Evolutionary conservation across 30 jellyfish, hydroid and myxozoan genomes (phyloP), one percentile per base, ranked within the genome.

Genomic region (Cassiopea xamachana): DNA sequence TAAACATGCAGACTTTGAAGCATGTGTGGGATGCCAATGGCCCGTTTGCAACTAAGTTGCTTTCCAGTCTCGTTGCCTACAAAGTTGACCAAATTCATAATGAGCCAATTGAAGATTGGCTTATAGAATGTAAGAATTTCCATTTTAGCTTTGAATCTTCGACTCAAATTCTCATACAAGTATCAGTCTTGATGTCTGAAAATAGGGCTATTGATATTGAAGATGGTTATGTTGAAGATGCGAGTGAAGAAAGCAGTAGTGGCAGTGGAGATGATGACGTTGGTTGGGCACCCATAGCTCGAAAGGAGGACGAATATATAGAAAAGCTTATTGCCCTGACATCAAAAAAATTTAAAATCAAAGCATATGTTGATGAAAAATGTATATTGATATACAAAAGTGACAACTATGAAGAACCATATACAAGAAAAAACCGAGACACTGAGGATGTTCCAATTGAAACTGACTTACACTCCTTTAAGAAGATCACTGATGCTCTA

Each of bases 311-410:
- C 49, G 92, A 85, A 48, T 76, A 85, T 73, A 58, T 85, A 68
- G 77, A 51, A 68, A 73, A 73, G 49, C 69, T 85, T 12, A 71
- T 85, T 1, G 87, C 80, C 5, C 55, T 70, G 46, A 48, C 88
- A 46, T 48, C 73, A 44, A 62, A 60, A 15, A 89, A 70, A 58
- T 71, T 67, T 39, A 80, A 80, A 19, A 27, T 87, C 85, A 87
- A 87, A 69, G 94, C 89, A 19, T 76, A 87, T 87, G 60, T 87
- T 9, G 50, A 77, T 77, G 94, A 82, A 48, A 59, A 61, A 45
- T 87, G 94, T 76, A 62, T 87, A 17, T 48, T 87, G 64, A 87
- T 87, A 60, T 87, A 76, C 79, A 76, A 87, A 58, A 87, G 87
- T 46, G 81, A 69, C 55, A 68, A 50, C 39, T 87, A 87, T 44